Conservation (phyloP, 2,797 vertebrate species). For the Mormyrops boulengeri region DNA sequence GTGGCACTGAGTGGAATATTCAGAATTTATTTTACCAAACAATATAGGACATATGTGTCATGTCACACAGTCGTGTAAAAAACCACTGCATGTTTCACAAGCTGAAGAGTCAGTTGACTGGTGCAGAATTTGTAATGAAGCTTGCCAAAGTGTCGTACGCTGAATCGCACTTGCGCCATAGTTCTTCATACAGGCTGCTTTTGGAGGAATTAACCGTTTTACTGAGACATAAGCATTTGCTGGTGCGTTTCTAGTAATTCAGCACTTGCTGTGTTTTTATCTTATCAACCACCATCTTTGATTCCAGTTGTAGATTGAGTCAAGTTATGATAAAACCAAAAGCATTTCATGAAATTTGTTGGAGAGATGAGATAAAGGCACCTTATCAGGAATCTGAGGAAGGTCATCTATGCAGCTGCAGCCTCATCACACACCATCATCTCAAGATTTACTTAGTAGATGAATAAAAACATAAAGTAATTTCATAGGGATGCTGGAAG, state of each 20-base stretch:
- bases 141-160: background rate
- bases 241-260: background rate
- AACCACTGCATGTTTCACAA: background rate
- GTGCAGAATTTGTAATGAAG: background rate
- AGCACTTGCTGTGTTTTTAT: constrained; percentile 12
- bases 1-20: background rate
- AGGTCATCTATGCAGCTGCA: background rate
- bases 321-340: constrained; percentile 39
- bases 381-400: constrained; percentile 27
- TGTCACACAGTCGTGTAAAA: background rate
- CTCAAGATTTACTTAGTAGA: background rate
- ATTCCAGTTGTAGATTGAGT: constrained; percentile 25
- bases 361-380: constrained; percentile 31
- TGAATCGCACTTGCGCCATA: background rate
- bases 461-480: background rate
- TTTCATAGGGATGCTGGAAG: background rate
- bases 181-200: background rate
- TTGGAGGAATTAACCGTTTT: background rate
- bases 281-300: constrained; percentile 41
- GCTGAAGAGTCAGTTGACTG: background rate
- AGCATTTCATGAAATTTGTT: constrained; percentile 35
- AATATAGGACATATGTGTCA: background rate
- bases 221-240: background rate
- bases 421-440: background rate
- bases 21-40: background rate